Conservation (phyloP, 2,888 invertebrate species). For the Acholoe squamosa region DNA sequence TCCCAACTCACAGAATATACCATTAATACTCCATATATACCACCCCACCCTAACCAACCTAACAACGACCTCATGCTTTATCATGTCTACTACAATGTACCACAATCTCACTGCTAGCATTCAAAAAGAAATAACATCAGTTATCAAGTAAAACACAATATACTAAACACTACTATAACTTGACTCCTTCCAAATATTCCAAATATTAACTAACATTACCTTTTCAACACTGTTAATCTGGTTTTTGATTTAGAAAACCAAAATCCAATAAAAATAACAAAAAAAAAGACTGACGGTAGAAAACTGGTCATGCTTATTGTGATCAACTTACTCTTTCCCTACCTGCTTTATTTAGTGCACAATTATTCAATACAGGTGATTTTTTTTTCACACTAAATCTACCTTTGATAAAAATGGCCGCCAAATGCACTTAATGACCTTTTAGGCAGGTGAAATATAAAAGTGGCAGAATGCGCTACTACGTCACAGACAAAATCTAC, state of each 20-base stretch:
- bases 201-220: too few relatives aligned
- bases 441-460: constrained; percentile 16
- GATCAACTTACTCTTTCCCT: neutral
- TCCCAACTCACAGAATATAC: neutral
- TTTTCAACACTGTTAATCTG: neutral
- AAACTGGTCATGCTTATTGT: constrained; percentile 16
- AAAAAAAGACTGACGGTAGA: neutral
- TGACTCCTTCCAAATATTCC: too few relatives aligned
- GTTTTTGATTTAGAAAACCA: neutral
- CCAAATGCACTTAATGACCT: constrained; percentile 37
- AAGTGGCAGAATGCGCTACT: constrained; percentile 21
- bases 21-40: neutral
- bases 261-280: neutral
- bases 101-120: neutral
- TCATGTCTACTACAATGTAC: neutral
- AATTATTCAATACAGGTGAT: neutral
- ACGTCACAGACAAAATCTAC: constrained; percentile 61
- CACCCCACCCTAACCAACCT: neutral
- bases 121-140: neutral
- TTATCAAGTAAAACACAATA: neutral
- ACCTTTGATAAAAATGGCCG: constrained; percentile 3
- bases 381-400: neutral
- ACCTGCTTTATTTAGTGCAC: neutral
- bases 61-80: neutral
- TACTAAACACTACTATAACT: too few relatives aligned